Base-by-base conservation (phyloP, 2,888 invertebrate genomes). In the Drosophila birchii region DNA sequence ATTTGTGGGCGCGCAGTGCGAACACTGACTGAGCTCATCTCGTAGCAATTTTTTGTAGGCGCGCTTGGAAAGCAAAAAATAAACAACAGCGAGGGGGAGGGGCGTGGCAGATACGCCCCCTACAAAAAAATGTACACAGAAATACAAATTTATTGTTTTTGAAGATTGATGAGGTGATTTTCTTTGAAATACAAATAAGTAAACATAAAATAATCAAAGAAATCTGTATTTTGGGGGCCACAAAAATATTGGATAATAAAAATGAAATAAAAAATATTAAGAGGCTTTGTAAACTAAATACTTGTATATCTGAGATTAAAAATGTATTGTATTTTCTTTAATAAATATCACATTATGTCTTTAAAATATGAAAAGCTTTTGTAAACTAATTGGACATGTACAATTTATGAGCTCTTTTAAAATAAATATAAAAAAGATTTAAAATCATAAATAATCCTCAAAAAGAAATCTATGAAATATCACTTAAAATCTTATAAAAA, bases 11-110 rank as follows among this genome's bases (percentile, higher is more conserved):
- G 75, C 75, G 8, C 47, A n/a, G 11, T 70, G 39, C 43, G 43
- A 44, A 44, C 63, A 70, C 84, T 86, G 82, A 18, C 18, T 41
- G 39, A 86, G 86, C 82, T 86, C 85, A 86, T 86, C 86, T 86
- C 81, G 60, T 56, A 86, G 68, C 79, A 78, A 82, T 86, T 68
- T 44, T 64, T 84, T 80, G 72, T 78, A 77, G 82, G 83, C 67
- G 81, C 78, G 82, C 51, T 76, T 69, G 45, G 29, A 68, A 47
- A 58, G 45, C 41, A 53, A 61, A 54, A 45, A 45, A 57, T 55
- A 14, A 61, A 36, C 23, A 36, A 58, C 43, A 63, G 29, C n/a
- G 60, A 55, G 59, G 23, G 62, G 51, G 55, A 41, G 63, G 49
- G 45, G 62, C 56, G 56, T 51, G 60, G 41, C 60, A 32, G 32